Base-by-base conservation (phyloP, 2,888 invertebrate species). In the Agrochola lychnidis region DNA sequence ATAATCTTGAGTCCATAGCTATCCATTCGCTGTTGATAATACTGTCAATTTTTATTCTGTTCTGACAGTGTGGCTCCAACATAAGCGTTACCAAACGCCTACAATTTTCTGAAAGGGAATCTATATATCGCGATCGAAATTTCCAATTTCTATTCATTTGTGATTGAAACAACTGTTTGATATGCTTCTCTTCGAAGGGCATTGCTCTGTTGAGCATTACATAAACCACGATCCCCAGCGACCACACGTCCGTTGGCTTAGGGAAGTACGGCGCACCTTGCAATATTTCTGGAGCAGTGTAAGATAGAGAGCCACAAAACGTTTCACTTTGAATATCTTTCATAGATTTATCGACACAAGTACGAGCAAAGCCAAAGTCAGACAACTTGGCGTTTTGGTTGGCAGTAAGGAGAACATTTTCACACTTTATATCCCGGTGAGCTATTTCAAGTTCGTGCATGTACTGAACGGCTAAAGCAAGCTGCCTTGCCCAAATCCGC, bases 281-380 rank as follows among this genome's bases (percentile, higher is more conserved):
- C n/a, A 99, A 95, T 79, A 99, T 98, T 95, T 99, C 99, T 0
- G 99, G 99, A 0, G 99, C 98, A 0, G 98, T 98, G 90, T 99
- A 99, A 0, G 98, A 98, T 30, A 98, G 94, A 0, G 98, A 98
- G 0, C 99, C 99, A 91, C 99, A 99, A 92, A 98, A 99, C 0
- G 99, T 99, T 88, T 98, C 97, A 89, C 98, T 98, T 70, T 97
- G 94, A 25, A 98, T 92, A 48, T 96, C 95, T 74, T 91, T 94
- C 62, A 93, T 89, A 74, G 92, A 92, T 68, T 94, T 93, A 83
- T 97, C 95, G 30, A 97, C 93, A 84, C 96, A 95, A 66, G 89
- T 84, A 9, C 97, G 97, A 0, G 98, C 97, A 92, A 98, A 98
- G 5, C 99, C 99, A 90, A 98, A 99, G 93, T 99, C 99, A 0